phyloP scores from a whole-genome alignment of 1,140 invertebrate genomes.

The Euura lappo region DNA sequence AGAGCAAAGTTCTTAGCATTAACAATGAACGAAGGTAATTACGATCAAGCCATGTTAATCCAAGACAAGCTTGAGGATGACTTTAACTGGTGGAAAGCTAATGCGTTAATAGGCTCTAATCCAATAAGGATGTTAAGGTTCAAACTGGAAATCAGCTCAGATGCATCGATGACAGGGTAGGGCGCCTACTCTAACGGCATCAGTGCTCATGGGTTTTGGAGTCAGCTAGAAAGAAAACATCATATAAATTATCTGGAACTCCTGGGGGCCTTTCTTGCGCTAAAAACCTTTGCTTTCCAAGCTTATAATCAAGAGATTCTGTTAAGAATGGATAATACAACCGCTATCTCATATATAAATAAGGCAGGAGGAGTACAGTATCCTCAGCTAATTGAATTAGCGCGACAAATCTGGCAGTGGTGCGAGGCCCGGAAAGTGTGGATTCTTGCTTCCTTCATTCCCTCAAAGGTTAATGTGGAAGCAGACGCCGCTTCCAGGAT shows the following conservation, averaged over 20 bases:
- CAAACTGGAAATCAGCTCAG: slow-evolving; percentile 17
- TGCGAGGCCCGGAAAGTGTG: slow-evolving; percentile 33
- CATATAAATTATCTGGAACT: slow-evolving; percentile 23
- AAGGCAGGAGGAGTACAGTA: slow-evolving; percentile 31
- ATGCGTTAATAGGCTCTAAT: slow-evolving; percentile 4
- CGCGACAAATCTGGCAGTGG: slow-evolving; percentile 34
- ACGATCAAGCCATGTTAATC: slow-evolving; percentile 16
- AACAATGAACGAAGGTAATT: slow-evolving; percentile 13
- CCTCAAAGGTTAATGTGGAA: slow-evolving; percentile 28
- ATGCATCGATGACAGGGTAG: slow-evolving; percentile 26
- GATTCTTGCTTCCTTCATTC: slow-evolving; percentile 34
- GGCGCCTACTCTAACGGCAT: slow-evolving; percentile 6
- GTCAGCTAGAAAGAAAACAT: not conserved
- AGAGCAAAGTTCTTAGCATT: slow-evolving; percentile 19
- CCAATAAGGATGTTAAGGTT: slow-evolving; percentile 13
- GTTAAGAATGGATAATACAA: slow-evolving; percentile 33
- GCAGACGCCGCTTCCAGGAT: slow-evolving; percentile 33
- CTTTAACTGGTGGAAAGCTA: slow-evolving; percentile 21
- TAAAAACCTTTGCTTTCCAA: slow-evolving; percentile 18
- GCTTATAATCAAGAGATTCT: slow-evolving; percentile 21
- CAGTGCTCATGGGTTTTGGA: slow-evolving; percentile 20
- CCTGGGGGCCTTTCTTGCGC: slow-evolving; percentile 17
- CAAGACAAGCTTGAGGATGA: slow-evolving; percentile 13
- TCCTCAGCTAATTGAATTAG: slow-evolving; percentile 26
- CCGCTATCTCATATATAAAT: slow-evolving; percentile 31